Evolutionary conservation across 2,113 vertebrate species (phyloP).

Genomic region (Garra rufa): DNA sequence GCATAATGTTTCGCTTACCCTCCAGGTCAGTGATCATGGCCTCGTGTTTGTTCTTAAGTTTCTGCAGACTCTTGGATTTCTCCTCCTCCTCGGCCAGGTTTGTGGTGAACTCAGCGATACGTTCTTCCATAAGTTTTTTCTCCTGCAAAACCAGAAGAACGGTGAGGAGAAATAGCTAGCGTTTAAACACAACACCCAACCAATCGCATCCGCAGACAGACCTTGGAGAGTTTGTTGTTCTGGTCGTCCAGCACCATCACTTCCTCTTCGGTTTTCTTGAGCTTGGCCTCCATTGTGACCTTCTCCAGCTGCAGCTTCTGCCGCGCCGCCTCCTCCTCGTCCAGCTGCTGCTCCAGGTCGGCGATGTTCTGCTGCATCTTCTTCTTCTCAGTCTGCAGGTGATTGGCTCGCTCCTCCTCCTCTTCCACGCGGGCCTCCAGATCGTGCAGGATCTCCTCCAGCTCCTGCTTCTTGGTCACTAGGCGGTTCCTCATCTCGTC

Average conservation of each 20-base stretch:
- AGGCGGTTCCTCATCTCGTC: constrained; percentile 96
- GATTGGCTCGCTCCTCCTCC: constrained; percentile 92
- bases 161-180: not conserved
- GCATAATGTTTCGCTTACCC: constrained; percentile 71
- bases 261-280: constrained; percentile 95
- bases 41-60: constrained; percentile 97
- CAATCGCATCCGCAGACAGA: constrained; percentile 55
- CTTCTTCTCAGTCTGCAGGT: constrained; percentile 87
- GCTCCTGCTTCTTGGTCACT: constrained; percentile 93
- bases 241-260: constrained; percentile 94
- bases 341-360: constrained; percentile 95
- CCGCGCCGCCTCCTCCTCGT: constrained; percentile 93
- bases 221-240: constrained; percentile 91
- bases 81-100: constrained; percentile 97
- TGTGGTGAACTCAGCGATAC: constrained; percentile 92
- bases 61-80: constrained; percentile 97
- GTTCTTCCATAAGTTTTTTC: constrained; percentile 94
- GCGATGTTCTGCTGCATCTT: constrained; percentile 98
- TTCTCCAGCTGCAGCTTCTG: constrained; percentile 98
- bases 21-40: constrained; percentile 98
- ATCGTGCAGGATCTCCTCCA: constrained; percentile 97
- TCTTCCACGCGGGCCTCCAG: constrained; percentile 95
- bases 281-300: constrained; percentile 90
- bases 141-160: constrained; percentile 77
- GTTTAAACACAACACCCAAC: not conserved